Conservation (phyloP, 2,113 vertebrate genomes). For the Engraulis encrasicolus region DNA sequence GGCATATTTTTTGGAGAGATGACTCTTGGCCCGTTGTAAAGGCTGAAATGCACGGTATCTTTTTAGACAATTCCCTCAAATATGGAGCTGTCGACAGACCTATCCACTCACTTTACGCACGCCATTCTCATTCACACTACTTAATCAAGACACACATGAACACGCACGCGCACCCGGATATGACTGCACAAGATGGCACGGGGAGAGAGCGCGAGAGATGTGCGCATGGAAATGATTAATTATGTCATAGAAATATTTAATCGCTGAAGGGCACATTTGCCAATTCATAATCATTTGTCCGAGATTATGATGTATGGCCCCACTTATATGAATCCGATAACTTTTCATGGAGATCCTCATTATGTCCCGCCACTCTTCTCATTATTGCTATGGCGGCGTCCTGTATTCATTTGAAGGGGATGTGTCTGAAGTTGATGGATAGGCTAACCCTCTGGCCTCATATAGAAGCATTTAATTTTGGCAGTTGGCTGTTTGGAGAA, state of each 20-base stretch:
- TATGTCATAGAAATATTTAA: slow-evolving; percentile 75
- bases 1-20: not conserved
- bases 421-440: slow-evolving; percentile 2
- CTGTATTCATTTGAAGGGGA: not conserved
- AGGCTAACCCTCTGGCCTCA: not conserved
- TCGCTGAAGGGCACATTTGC: slow-evolving; percentile 86
- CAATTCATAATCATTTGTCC: slow-evolving; percentile 89
- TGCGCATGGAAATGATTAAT: slow-evolving; percentile 85
- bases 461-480: slow-evolving; percentile 2
- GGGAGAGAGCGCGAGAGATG: too few species aligned
- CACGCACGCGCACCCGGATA: not conserved
- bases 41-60: not conserved
- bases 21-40: not conserved
- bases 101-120: not conserved
- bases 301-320: slow-evolving; percentile 85
- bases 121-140: not conserved
- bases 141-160: not conserved
- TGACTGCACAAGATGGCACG: slow-evolving; percentile 24
- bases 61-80: not conserved
- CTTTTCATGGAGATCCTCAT: slow-evolving; percentile 73
- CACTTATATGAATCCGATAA: slow-evolving; percentile 86
- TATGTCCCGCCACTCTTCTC: slow-evolving; percentile 44
- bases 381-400: slow-evolving; percentile 46
- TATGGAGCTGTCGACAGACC: not conserved
- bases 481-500: not conserved